phyloP scores from a whole-genome alignment of 2,113 vertebrate genomes.

The Macquaria australasica region DNA sequence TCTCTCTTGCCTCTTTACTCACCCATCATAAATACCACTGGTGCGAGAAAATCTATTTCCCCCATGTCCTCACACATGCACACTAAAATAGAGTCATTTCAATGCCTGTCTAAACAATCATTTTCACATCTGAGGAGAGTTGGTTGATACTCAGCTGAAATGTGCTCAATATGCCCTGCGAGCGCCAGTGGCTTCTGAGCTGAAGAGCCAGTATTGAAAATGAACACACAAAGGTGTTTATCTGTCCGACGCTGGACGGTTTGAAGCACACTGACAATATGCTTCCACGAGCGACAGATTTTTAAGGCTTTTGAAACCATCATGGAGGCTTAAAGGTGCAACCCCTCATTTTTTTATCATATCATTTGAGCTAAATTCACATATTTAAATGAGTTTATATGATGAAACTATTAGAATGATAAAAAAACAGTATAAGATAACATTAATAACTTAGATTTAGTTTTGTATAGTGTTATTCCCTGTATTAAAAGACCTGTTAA shows the following conservation, averaged over 20 bases:
- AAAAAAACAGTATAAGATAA: background rate
- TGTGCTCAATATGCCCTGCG: slow-evolving; percentile 5
- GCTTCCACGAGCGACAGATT: background rate
- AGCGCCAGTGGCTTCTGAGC: slow-evolving; percentile 11
- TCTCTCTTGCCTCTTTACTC: slow-evolving; percentile 55
- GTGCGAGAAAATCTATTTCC: slow-evolving; percentile 73
- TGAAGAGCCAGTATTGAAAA: slow-evolving; percentile 24
- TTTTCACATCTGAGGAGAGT: slow-evolving; percentile 51
- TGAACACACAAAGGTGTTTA: slow-evolving; percentile 35
- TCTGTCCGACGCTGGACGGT: background rate
- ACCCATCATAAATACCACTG: slow-evolving; percentile 70
- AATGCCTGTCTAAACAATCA: slow-evolving; percentile 42
- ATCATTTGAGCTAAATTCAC: background rate
- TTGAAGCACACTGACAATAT: slow-evolving; percentile 1
- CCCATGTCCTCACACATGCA: slow-evolving; percentile 58
- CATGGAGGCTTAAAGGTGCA: background rate
- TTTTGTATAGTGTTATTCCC: no score
- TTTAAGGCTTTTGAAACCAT: background rate
- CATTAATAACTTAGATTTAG: no score
- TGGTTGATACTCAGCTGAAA: slow-evolving; percentile 48
- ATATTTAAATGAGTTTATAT: background rate
- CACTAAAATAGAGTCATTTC: slow-evolving; percentile 62
- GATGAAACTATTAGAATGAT: background rate
- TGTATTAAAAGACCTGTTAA: no score
- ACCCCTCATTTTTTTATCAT: background rate